Conservation (phyloP, 2,113 vertebrate genomes). For the Chunga burmeisteri region DNA sequence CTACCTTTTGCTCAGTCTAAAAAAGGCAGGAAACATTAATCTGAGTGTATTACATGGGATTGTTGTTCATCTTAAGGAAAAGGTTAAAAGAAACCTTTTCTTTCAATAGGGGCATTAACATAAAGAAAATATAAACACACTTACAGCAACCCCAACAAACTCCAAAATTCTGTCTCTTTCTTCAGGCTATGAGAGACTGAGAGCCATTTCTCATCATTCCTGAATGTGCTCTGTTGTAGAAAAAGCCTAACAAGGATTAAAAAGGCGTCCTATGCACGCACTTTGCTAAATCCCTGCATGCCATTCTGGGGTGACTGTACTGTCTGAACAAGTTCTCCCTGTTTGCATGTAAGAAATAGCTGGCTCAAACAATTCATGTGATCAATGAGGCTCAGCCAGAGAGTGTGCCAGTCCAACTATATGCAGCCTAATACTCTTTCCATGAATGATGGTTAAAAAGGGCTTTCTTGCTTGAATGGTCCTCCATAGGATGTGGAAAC, state of each 20-base stretch:
- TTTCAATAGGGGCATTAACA: background rate
- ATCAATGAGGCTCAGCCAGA: slow-evolving; percentile 52
- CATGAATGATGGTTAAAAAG: slow-evolving; percentile 57
- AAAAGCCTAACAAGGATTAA: slow-evolving; percentile 65
- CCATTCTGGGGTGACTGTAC: slow-evolving; percentile 49
- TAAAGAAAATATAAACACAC: slow-evolving; percentile 24
- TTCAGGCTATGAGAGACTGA: background rate
- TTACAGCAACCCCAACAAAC: background rate
- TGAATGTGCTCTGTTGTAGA: slow-evolving; percentile 48
- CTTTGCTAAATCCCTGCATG: slow-evolving; percentile 66
- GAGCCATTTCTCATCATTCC: slow-evolving; percentile 42
- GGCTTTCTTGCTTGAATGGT: slow-evolving; percentile 63
- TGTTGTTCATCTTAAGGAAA: slow-evolving; percentile 7
- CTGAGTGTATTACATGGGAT: background rate
- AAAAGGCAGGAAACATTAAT: slow-evolving; percentile 47
- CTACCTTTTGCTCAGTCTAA: slow-evolving; percentile 39
- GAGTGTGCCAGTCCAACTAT: slow-evolving; percentile 46
- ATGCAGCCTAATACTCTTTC: slow-evolving; percentile 54
- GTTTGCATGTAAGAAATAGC: slow-evolving; percentile 66
- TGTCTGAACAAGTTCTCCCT: slow-evolving; percentile 70
- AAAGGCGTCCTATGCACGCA: slow-evolving; percentile 50
- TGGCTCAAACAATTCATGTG: slow-evolving; percentile 66
- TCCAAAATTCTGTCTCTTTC: slow-evolving; percentile 8
- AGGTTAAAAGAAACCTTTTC: slow-evolving; percentile 29
- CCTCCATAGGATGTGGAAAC: slow-evolving; percentile 12